Evolutionary conservation across 2,113 vertebrate species (phyloP).

Genomic region (Motacilla alba): DNA sequence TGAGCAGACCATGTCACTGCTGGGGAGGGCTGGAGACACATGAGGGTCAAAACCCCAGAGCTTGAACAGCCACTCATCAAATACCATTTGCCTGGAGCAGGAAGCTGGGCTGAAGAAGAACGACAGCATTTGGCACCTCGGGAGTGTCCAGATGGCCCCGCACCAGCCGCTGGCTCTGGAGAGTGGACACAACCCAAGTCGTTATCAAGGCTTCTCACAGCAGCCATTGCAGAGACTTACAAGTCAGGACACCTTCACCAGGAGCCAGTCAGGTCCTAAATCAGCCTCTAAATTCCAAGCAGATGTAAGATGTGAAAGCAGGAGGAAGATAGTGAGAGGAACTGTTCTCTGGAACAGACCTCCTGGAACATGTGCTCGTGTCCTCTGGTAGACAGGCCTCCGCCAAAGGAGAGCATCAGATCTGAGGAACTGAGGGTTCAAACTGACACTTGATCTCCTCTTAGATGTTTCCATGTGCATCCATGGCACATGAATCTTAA

Average conservation of each 20-base stretch:
- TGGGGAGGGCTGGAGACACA: neutral
- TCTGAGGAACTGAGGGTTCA: neutral
- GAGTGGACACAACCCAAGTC: neutral
- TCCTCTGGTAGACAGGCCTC: neutral
- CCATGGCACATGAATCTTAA: neutral
- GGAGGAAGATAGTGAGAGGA: neutral
- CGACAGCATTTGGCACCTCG: neutral
- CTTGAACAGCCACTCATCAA: neutral
- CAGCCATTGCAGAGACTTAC: constrained; percentile 11
- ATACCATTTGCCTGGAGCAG: neutral
- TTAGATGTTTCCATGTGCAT: neutral
- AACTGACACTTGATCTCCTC: neutral
- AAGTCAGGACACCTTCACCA: neutral
- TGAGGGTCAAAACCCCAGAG: neutral
- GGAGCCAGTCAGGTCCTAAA: constrained; percentile 2
- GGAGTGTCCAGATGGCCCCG: constrained; percentile 3
- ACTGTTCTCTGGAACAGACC: neutral
- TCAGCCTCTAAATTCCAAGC: constrained; percentile 18
- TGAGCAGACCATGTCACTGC: constrained; percentile 20
- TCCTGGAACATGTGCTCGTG: neutral
- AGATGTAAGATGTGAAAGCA: neutral
- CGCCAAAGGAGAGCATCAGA: neutral
- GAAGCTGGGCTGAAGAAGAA: neutral
- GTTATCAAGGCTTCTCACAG: neutral
- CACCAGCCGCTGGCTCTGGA: neutral